Conservation (phyloP, 2,113 vertebrate genomes). For the Prochilodus magdalenae region DNA sequence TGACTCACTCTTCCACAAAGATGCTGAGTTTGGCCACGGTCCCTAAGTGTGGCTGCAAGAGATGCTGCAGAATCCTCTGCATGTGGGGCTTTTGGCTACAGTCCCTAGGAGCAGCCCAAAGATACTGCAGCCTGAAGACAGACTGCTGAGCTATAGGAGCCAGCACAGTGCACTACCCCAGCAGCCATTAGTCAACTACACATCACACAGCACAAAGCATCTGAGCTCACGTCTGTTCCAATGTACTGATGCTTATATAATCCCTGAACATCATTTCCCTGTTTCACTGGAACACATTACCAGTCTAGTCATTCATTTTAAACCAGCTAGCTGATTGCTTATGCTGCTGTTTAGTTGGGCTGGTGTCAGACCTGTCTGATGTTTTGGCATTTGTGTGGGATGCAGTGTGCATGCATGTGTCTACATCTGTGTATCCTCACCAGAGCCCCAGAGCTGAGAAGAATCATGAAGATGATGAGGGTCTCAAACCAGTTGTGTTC, state of each 20-base stretch:
- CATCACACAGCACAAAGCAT: constrained; percentile 23
- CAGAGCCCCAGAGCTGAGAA: constrained; percentile 96
- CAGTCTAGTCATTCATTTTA: background rate
- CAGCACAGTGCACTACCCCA: constrained; percentile 67
- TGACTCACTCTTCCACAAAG: constrained; percentile 4
- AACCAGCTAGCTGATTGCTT: background rate
- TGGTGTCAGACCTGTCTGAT: background rate
- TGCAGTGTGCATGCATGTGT: background rate
- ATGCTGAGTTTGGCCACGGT: constrained; percentile 16
- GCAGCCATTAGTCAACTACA: constrained; percentile 27
- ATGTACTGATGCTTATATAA: too few relatives aligned
- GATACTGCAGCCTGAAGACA: constrained; percentile 66
- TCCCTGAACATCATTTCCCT: constrained; percentile 7
- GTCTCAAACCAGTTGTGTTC: constrained; percentile 99
- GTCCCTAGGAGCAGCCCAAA: constrained; percentile 57
- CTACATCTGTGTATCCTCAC: constrained; percentile 70
- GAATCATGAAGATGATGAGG: constrained; percentile 99
- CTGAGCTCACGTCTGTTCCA: background rate
- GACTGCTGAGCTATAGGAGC: constrained; percentile 63
- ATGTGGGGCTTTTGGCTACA: constrained; percentile 62
- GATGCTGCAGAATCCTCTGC: constrained; percentile 51
- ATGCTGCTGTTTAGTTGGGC: background rate
- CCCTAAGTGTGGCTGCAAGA: constrained; percentile 37
- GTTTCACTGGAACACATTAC: background rate
- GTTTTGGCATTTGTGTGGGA: constrained; percentile 13